Percentiles rank a stretch among this genome's conserved stretches.
These are phyloP conservation scores for Galeruca laticollis DNA, from an alignment of 2,888 invertebrate species.

Conservation along the genomic window DNA sequence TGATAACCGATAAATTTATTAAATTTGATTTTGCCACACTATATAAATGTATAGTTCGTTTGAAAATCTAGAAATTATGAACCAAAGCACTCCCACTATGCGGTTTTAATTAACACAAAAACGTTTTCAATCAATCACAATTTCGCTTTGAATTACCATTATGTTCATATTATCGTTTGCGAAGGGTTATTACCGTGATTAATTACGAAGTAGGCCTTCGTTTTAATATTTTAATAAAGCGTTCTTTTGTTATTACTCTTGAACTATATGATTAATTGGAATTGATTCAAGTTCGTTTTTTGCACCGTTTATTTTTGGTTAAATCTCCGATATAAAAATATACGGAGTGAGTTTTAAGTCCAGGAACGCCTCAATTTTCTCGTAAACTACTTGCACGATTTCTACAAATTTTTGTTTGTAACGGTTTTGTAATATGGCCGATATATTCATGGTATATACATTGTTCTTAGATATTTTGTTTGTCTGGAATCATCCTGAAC, in stretches of 20 bases:
- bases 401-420: too few relatives aligned
- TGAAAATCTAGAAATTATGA: neutral
- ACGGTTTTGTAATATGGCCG: too few relatives aligned
- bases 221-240: neutral
- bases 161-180: neutral
- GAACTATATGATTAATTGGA: neutral
- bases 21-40: too few relatives aligned
- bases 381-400: too few relatives aligned
- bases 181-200: neutral
- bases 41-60: neutral
- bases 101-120: slow-evolving; percentile 2
- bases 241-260: neutral
- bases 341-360: too few relatives aligned
- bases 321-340: neutral
- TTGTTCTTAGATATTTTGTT: too few relatives aligned
- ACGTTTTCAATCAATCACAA: neutral
- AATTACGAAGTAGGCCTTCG: neutral
- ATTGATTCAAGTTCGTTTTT: neutral
- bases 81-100: neutral
- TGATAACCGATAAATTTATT: too few relatives aligned
- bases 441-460: too few relatives aligned
- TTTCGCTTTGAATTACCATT: neutral
- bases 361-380: too few relatives aligned
- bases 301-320: neutral
- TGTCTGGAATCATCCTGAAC: too few relatives aligned